A percentile compares a stretch with the other conserved stretches of the same genome.
Evolutionary conservation across 2,888 invertebrate genomes (phyloP).

Genomic region (Hypolimnas misippus): DNA sequence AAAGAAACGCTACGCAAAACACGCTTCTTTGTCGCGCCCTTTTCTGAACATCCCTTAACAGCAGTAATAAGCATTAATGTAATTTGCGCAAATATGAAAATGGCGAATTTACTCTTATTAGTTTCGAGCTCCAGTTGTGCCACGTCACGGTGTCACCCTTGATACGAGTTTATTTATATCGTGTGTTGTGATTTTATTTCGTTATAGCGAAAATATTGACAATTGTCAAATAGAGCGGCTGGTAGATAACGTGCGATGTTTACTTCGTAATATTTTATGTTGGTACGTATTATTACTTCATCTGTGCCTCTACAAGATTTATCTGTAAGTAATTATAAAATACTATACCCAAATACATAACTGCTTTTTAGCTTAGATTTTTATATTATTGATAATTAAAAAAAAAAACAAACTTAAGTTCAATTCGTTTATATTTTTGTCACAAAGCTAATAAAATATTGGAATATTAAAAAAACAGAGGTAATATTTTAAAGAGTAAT

Average conservation of each 20-base stretch:
- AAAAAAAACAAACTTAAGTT: too few relatives aligned
- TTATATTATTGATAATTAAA: too few relatives aligned
- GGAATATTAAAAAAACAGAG: too few relatives aligned
- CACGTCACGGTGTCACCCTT: constrained; percentile 34
- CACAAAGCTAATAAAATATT: too few relatives aligned
- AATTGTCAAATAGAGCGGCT: not conserved
- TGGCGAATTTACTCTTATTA: constrained; percentile 70
- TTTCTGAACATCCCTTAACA: constrained; percentile 49
- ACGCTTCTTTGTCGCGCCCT: constrained; percentile 13
- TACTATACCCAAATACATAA: too few relatives aligned
- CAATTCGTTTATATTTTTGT: too few relatives aligned
- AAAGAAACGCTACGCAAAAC: constrained; percentile 3
- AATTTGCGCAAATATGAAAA: constrained; percentile 78
- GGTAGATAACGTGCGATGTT: not conserved
- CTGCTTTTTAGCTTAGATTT: too few relatives aligned
- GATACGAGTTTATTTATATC: constrained; percentile 32
- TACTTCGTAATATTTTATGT: not conserved
- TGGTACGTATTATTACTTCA: not conserved
- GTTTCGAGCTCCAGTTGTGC: constrained; percentile 60
- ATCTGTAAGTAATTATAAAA: too few relatives aligned
- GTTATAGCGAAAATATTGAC: constrained; percentile 18
- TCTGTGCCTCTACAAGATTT: too few relatives aligned
- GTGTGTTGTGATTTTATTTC: constrained; percentile 23
- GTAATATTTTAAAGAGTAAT: too few relatives aligned
- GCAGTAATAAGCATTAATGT: constrained; percentile 71